phyloP scores from a whole-genome alignment of 1,140 invertebrate species.

The Ephestia elutella region DNA sequence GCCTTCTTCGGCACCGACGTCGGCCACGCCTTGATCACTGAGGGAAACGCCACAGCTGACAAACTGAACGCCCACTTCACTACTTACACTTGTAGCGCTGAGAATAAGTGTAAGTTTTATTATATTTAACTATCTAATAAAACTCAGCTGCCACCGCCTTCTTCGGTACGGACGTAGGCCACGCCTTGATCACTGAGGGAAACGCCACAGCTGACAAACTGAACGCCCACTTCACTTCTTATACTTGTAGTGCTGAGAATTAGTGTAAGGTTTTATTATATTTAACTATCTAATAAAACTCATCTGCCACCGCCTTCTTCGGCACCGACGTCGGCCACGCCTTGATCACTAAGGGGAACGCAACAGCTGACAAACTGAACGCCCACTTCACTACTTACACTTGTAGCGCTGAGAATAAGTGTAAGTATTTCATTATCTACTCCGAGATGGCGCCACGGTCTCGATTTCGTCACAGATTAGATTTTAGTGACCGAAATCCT shows the following conservation, averaged over 20 bases:
- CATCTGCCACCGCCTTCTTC: constrained; percentile 87
- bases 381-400: constrained; percentile 94
- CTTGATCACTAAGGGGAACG: constrained; percentile 94
- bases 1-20: constrained; percentile 94
- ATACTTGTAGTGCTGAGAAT: constrained; percentile 85
- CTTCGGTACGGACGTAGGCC: constrained; percentile 91
- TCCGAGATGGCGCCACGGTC: too few relatives aligned
- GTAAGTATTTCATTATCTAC: not conserved
- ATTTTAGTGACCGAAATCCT: too few relatives aligned
- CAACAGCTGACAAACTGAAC: constrained; percentile 91
- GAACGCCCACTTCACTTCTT: constrained; percentile 94
- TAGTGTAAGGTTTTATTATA: too few relatives aligned
- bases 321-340: constrained; percentile 91
- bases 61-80: constrained; percentile 93
- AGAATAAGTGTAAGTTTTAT: constrained; percentile 84
- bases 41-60: constrained; percentile 95
- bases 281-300: too few relatives aligned
- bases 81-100: constrained; percentile 86
- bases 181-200: constrained; percentile 93
- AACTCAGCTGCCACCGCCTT: constrained; percentile 81
- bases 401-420: constrained; percentile 81
- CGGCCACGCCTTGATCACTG: constrained; percentile 92
- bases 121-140: too few relatives aligned
- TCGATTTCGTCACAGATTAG: too few relatives aligned
- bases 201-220: constrained; percentile 93